These are phyloP conservation scores for Gopherus evgoodei DNA, from an alignment of 2,113 vertebrate genomes.

Conservation along the genomic window DNA sequence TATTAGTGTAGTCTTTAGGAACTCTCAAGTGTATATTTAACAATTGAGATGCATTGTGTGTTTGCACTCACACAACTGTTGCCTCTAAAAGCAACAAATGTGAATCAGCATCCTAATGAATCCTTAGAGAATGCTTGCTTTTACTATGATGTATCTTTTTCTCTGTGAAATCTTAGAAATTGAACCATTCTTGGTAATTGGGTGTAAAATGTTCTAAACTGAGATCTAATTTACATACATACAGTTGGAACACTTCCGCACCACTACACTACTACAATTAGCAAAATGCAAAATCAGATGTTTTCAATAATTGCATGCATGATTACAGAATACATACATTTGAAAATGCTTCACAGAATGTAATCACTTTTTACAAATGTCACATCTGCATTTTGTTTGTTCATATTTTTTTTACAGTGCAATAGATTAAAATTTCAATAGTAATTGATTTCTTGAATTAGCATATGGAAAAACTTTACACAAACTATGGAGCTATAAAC, in stretches of 20 bases:
- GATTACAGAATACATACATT: not conserved
- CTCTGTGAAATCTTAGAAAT: constrained; percentile 43
- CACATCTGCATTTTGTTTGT: not conserved
- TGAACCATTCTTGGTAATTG: constrained; percentile 28
- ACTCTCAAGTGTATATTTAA: constrained; percentile 52
- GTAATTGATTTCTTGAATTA: constrained; percentile 40
- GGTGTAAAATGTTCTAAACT: constrained; percentile 15
- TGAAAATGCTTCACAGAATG: constrained; percentile 1
- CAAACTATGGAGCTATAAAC: not conserved
- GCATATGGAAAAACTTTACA: not conserved
- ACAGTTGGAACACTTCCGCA: not conserved
- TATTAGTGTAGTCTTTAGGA: constrained; percentile 22
- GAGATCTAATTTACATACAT: constrained; percentile 26
- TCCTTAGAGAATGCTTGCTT: constrained; percentile 54
- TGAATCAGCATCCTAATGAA: constrained; percentile 38
- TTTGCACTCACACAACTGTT: constrained; percentile 44
- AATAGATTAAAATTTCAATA: constrained; percentile 11
- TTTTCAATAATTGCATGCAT: constrained; percentile 26
- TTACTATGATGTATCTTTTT: constrained; percentile 18
- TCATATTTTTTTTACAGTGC: not conserved
- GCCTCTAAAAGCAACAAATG: constrained; percentile 53
- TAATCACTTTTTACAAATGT: not conserved
- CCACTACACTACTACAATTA: not conserved
- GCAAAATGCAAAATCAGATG: constrained; percentile 11
- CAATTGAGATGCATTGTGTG: not conserved